These are phyloP conservation scores for Chionis minor DNA, from an alignment of 2,113 vertebrate genomes.

Conservation along the genomic window DNA sequence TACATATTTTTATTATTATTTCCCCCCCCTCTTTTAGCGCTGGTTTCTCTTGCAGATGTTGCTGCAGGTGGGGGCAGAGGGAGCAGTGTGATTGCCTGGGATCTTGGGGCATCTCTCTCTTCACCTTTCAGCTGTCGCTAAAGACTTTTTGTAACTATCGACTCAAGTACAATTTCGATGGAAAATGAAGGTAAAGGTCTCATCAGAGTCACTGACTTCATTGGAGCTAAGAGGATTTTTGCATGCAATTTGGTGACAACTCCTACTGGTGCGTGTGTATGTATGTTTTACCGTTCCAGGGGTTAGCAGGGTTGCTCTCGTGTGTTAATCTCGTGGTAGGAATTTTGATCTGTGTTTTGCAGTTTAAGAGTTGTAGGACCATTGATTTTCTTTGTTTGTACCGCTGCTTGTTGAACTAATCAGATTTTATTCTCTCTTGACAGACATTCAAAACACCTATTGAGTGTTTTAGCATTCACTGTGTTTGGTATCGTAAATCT, in stretches of 20 bases:
- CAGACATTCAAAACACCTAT: accelerated
- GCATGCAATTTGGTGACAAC: slow-evolving; percentile 46
- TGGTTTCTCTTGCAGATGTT: slow-evolving; percentile 76
- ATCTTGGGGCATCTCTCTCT: slow-evolving; percentile 69
- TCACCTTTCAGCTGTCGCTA: slow-evolving; percentile 62
- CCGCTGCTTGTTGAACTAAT: not conserved
- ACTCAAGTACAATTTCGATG: slow-evolving; percentile 76
- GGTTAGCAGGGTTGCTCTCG: not conserved
- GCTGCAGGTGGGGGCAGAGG: slow-evolving; percentile 75
- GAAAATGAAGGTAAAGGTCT: slow-evolving; percentile 83
- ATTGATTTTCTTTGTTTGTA: not conserved
- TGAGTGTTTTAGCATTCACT: not conserved
- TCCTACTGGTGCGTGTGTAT: slow-evolving; percentile 19
- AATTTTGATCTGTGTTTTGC: not conserved
- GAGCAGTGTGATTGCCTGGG: slow-evolving; percentile 73
- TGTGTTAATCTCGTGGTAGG: not conserved
- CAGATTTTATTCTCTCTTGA: not conserved
- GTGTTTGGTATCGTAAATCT: not conserved
- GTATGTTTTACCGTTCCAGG: not conserved
- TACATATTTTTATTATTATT: not conserved
- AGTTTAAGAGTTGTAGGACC: not conserved
- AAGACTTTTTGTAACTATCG: slow-evolving; percentile 72
- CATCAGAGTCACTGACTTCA: slow-evolving; percentile 33
- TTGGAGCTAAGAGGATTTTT: slow-evolving; percentile 56
- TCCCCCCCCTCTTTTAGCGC: slow-evolving; percentile 20